Evolutionary conservation across 2,113 vertebrate genomes (phyloP).

Genomic region (Asarcornis scutulata): DNA sequence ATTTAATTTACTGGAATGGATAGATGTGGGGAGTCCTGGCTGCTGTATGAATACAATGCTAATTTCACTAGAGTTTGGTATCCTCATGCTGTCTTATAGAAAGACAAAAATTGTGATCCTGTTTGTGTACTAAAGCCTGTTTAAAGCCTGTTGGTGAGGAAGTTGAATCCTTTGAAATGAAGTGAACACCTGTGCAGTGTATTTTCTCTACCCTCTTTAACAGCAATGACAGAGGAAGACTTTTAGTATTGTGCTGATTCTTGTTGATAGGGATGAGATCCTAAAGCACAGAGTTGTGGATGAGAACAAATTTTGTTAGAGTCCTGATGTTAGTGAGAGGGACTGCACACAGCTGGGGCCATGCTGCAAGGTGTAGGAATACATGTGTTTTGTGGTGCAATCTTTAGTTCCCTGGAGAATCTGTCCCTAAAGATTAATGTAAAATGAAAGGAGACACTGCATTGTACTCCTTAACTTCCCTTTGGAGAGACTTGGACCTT

Average conservation of each 20-base stretch:
- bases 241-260: neutral
- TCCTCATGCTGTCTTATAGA: neutral
- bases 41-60: neutral
- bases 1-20: neutral
- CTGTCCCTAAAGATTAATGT: neutral
- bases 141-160: neutral
- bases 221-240: neutral
- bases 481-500: neutral
- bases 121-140: neutral
- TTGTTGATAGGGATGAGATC: neutral
- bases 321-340: neutral
- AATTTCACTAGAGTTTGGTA: neutral
- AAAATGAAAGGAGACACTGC: neutral
- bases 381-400: neutral
- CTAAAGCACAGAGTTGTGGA: neutral
- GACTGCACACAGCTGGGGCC: neutral
- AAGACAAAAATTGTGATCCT: neutral
- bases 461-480: neutral
- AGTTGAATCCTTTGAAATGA: neutral
- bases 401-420: neutral
- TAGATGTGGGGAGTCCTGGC: neutral
- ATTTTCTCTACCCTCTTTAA: neutral
- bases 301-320: neutral
- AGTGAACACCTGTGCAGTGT: neutral
- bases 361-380: neutral